Evolutionary conservation across 1,140 invertebrate genomes (phyloP), one percentile per base, ranked within the genome.

Genomic region (Aphaenogaster floridana): DNA sequence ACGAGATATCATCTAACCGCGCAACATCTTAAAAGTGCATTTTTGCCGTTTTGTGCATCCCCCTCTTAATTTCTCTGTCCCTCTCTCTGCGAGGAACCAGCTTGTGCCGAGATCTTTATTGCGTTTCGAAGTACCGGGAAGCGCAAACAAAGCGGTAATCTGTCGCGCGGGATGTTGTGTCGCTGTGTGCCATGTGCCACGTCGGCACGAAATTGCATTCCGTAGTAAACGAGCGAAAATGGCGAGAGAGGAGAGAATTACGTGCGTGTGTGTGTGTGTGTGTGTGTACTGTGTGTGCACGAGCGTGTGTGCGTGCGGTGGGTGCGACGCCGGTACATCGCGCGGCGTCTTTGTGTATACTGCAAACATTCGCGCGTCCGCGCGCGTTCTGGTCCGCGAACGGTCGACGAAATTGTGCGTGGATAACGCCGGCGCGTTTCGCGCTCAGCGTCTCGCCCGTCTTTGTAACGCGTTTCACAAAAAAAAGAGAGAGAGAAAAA

Each of bases 161-260:
- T 88, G 91, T 91, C 90, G 88, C 59, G 86, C 76, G 84, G 88
- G 86, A 88, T 91, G 88, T 91, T 89, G 66, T 66, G 66, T 85
- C 63, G 88, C 72, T 85, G 69, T 76, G 79, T 71, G 52, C 61
- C 69, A 39, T 64, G 39, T 36, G 72, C 72, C 79, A 74, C 69
- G 54, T 68, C 68, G 74, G 91, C 78, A 80, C 88, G 88, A 92
- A 92, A 92, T 92, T 92, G 91, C 91, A 92, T 92, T 92, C 91
- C 90, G 77, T 88, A 86, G 91, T 91, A 92, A 92, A 92, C 91
- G 91, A 83, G 78, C 86, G 88, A 92, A 91, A 91, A 92, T 92
- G 80, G 85, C 64, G 48, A 48, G 78, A 64, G 83, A 64, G 59
- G 63, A 45, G 28, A 48, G 66, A 48, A 69, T 69, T 69, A 48